Evolutionary conservation across 2,113 vertebrate species (phyloP).

Genomic region (Hippocampus guttulatus): DNA sequence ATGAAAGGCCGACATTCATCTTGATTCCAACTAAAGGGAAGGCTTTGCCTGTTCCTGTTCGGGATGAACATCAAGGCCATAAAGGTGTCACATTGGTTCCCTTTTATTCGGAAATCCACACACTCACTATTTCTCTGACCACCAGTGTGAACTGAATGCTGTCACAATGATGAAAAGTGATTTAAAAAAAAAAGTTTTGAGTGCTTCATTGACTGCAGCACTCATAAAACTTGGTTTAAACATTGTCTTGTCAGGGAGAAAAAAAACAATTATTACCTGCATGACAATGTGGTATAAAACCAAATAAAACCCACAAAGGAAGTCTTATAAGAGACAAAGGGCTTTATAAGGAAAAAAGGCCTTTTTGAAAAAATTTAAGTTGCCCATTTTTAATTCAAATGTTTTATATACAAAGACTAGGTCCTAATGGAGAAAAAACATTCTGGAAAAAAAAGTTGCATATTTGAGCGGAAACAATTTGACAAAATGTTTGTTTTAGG

Average conservation of each 20-base stretch:
- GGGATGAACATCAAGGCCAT: slow-evolving; percentile 59
- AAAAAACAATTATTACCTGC: neutral
- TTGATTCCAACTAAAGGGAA: slow-evolving; percentile 38
- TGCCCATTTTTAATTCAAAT: neutral
- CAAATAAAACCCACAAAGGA: neutral
- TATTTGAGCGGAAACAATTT: too few relatives aligned
- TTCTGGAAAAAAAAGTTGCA: too few relatives aligned
- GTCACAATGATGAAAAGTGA: slow-evolving; percentile 3
- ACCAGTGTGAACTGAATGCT: slow-evolving; percentile 25
- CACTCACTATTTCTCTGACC: slow-evolving; percentile 25
- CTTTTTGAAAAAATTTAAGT: neutral
- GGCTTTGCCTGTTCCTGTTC: slow-evolving; percentile 47
- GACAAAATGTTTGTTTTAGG: too few relatives aligned
- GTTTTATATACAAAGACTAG: too few relatives aligned
- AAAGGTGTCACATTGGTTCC: slow-evolving; percentile 44
- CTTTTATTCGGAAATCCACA: slow-evolving; percentile 34
- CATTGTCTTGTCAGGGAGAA: neutral
- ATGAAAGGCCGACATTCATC: slow-evolving; percentile 47
- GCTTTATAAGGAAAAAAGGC: neutral
- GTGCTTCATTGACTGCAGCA: neutral
- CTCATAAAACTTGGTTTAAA: neutral
- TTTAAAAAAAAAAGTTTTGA: neutral
- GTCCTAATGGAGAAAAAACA: too few relatives aligned
- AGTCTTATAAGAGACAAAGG: neutral
- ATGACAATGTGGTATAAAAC: neutral